A percentile compares a stretch with the other conserved stretches of the same genome.
These are phyloP conservation scores for Drosophila watanabei DNA, from an alignment of 1,140 invertebrate genomes.

Conservation along the genomic window DNA sequence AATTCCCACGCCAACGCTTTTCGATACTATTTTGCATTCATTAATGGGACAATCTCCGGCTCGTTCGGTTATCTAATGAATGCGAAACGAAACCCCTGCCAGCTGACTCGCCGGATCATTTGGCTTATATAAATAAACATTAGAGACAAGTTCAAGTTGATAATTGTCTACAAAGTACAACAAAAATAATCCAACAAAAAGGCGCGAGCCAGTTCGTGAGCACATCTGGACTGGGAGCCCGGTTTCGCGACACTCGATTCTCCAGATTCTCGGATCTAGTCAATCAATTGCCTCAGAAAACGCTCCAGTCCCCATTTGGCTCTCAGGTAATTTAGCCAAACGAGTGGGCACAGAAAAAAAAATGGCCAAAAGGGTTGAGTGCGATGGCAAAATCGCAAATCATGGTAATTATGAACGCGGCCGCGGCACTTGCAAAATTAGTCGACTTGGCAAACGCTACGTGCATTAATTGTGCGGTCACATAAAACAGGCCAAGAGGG, in stretches of 20 bases:
- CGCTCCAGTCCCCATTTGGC: conserved; percentile 31
- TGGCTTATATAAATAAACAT: conserved; percentile 67
- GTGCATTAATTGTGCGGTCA: conserved; percentile 66
- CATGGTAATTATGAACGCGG: conserved; percentile 70
- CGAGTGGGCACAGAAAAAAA: conserved; percentile 15
- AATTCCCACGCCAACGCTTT: conserved; percentile 64
- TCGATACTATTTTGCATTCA: conserved; percentile 48
- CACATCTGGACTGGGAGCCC: conserved; percentile 39
- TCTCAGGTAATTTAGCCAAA: conserved; percentile 32
- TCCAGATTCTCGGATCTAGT: conserved; percentile 32
- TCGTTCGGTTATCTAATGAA: conserved; percentile 47
- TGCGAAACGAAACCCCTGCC: conserved; percentile 26
- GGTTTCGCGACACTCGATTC: conserved; percentile 10
- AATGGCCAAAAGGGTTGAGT: conserved; percentile 60
- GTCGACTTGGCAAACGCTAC: conserved; percentile 59
- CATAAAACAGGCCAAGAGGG: conserved; percentile 38
- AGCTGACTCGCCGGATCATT: conserved; percentile 50
- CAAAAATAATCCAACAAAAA: conserved; percentile 12
- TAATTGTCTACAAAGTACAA: conserved; percentile 46
- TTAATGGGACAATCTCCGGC: conserved; percentile 57
- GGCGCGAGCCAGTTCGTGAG: conserved; percentile 55
- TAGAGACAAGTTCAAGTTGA: conserved; percentile 60
- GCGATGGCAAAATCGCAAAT: conserved; percentile 72
- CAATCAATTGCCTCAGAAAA: conserved; percentile 43
- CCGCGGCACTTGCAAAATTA: conserved; percentile 66